Evolutionary conservation across 2,797 vertebrate genomes (phyloP), one percentile per base, ranked within the genome.

Genomic region (Fistularia commersonii): DNA sequence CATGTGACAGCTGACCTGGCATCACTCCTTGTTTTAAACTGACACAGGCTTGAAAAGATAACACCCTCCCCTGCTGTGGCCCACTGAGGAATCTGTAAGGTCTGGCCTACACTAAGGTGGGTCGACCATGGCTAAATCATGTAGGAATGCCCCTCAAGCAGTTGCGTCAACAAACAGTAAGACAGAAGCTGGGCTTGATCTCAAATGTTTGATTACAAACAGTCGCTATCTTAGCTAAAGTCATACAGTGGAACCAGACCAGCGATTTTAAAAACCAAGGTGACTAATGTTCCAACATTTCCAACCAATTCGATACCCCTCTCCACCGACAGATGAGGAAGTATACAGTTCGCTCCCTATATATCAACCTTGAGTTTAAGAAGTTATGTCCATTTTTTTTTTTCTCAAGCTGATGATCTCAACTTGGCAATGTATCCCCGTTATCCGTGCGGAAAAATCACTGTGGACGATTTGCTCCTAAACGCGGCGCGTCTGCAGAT

Each of bases 71-170:
- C 82, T 72, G 73, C 47, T 59, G 76, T 74, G 79, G 81, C 74
- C 66, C 69, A 32, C 69, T n/a, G 58, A 78, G 74, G 80, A 78
- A 78, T 84, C 82, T 71, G 50, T 54, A 66, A 69, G 72, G 75
- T 75, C 66, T 47, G 57, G 48, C 57, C 65, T 45, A 7, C 76
- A 78, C 69, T 32, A 46, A 39, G 72, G 82, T 76, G 59, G 81
- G 54, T 64, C 35, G 61, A 54, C n/a, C 49, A 44, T 54, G 69
- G 50, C 74, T 62, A 63, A 43, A 65, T 80, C 50, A 32, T 33
- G 37, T 6, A 62, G 88, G 83, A 88, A 87, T 86, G 77, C 69
- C 80, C 82, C 82, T 77, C 35, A 1, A 75, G 80, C 84, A 84
- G 80, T 84, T 85, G 80, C 80, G 77, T 82, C 84, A 83, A 88